phyloP scores from a whole-genome alignment of 1,140 invertebrate species.

The Cylas formicarius region DNA sequence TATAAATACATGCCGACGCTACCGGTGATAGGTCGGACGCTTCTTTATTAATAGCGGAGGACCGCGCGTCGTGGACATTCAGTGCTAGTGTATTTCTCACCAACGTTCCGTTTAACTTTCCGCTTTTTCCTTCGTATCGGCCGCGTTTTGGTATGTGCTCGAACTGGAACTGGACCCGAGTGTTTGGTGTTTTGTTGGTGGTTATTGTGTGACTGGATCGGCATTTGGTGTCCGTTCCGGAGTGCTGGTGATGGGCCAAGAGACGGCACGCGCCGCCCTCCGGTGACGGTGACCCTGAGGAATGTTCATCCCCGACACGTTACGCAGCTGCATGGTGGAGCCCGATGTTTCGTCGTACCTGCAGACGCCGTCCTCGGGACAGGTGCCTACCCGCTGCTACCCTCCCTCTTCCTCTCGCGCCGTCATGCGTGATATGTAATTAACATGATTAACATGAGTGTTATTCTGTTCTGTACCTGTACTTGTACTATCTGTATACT shows the following conservation, averaged over 20 bases:
- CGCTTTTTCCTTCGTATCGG: too few species aligned
- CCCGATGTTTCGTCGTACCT: constrained; percentile 75
- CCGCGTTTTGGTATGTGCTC: too few species aligned
- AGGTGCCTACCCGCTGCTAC: constrained; percentile 53
- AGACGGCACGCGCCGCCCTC: constrained; percentile 26
- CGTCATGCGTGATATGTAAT: constrained; percentile 45
- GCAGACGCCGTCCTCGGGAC: constrained; percentile 72
- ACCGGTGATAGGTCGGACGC: too few species aligned
- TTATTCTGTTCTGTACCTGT: constrained; percentile 40
- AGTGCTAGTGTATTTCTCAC: too few species aligned
- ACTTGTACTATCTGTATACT: too few species aligned
- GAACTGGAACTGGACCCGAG: too few species aligned
- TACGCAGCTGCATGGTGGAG: constrained; percentile 77
- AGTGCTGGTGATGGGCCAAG: constrained; percentile 37
- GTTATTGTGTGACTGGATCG: too few species aligned
- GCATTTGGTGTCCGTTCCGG: too few species aligned
- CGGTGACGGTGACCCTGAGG: constrained; percentile 45
- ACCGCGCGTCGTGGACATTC: too few species aligned
- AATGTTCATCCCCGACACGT: constrained; percentile 73
- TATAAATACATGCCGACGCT: constrained; percentile 16
- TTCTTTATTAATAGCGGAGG: too few species aligned
- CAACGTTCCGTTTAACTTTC: too few species aligned
- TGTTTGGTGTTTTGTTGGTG: too few species aligned
- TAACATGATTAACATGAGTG: constrained; percentile 47
- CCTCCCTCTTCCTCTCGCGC: constrained; percentile 39